phyloP scores from a whole-genome alignment of 2,113 vertebrate species.

The Carettochelys insculpta region DNA sequence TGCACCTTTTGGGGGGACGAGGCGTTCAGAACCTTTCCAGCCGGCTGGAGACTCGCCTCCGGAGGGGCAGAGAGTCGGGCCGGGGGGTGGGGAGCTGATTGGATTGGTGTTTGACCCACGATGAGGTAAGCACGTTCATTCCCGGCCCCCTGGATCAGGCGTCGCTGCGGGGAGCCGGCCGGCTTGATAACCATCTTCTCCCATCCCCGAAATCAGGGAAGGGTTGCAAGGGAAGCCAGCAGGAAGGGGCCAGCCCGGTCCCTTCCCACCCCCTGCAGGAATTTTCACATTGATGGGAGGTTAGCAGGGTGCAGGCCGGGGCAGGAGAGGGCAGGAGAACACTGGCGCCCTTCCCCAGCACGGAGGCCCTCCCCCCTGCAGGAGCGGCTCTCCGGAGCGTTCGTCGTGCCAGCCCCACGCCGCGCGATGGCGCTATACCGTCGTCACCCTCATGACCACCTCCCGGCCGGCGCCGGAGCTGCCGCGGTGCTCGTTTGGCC shows the following conservation, averaged over 20 bases:
- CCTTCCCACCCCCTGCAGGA: slow-evolving; percentile 1
- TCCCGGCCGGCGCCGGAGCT: slow-evolving; percentile 85
- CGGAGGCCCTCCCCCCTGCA: neutral
- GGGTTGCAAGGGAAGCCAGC: neutral
- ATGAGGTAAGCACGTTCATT: slow-evolving; percentile 55
- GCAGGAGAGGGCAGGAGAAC: neutral
- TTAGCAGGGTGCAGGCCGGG: neutral
- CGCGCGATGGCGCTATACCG: slow-evolving; percentile 79
- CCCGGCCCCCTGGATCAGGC: slow-evolving; percentile 6
- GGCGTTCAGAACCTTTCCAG: slow-evolving; percentile 62
- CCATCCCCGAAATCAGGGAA: neutral
- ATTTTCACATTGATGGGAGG: slow-evolving; percentile 43
- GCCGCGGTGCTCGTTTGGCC: slow-evolving; percentile 87
- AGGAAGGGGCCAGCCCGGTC: neutral
- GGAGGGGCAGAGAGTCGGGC: neutral
- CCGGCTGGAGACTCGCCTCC: slow-evolving; percentile 28
- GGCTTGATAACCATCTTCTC: neutral
- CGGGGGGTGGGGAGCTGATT: neutral
- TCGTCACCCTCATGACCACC: slow-evolving; percentile 95
- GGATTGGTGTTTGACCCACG: slow-evolving; percentile 37
- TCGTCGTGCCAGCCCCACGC: neutral
- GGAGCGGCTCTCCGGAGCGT: neutral
- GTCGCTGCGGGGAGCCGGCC: neutral
- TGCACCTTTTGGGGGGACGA: slow-evolving; percentile 54
- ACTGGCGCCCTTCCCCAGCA: neutral